Conservation (phyloP, 2,888 invertebrate species). For the Cheilosia urbana region DNA sequence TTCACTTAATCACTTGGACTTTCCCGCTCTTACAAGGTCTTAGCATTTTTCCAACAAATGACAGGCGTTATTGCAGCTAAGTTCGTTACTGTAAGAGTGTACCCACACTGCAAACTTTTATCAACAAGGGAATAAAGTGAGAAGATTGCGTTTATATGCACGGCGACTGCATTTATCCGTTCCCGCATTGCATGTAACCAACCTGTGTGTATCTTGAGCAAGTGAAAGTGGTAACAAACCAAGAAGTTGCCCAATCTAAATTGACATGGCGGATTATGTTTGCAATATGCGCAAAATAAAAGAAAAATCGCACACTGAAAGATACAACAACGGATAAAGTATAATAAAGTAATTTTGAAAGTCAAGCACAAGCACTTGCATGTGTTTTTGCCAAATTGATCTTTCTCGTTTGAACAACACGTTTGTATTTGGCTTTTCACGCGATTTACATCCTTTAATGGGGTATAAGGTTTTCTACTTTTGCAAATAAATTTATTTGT, state of each 20-base stretch:
- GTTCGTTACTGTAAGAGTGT: slow-evolving; percentile 1
- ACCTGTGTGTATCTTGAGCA: slow-evolving; percentile 14
- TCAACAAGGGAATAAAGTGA: background rate
- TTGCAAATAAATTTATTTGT: too few species aligned
- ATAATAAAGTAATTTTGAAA: slow-evolving; percentile 43
- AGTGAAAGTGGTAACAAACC: slow-evolving; percentile 67
- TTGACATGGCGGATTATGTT: slow-evolving; percentile 61
- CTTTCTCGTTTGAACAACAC: background rate
- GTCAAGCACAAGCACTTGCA: slow-evolving; percentile 30
- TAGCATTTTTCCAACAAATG: slow-evolving; percentile 4
- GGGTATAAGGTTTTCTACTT: too few species aligned
- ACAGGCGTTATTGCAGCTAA: slow-evolving; percentile 3
- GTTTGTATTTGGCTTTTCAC: too few species aligned
- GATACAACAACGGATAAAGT: background rate
- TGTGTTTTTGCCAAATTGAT: background rate
- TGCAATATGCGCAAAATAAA: slow-evolving; percentile 35
- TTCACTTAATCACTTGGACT: slow-evolving; percentile 9
- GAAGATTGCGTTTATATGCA: slow-evolving; percentile 37
- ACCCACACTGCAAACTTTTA: background rate
- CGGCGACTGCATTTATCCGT: slow-evolving; percentile 35
- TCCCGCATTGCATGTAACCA: slow-evolving; percentile 19
- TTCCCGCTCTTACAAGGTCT: slow-evolving; percentile 4
- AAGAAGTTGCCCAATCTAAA: slow-evolving; percentile 73
- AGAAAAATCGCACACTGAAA: background rate
- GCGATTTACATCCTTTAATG: too few species aligned